Percentiles rank a stretch among this genome's conserved stretches.
Conservation (phyloP, 1,140 invertebrate genomes). For the Drosophila parabipectinata region DNA sequence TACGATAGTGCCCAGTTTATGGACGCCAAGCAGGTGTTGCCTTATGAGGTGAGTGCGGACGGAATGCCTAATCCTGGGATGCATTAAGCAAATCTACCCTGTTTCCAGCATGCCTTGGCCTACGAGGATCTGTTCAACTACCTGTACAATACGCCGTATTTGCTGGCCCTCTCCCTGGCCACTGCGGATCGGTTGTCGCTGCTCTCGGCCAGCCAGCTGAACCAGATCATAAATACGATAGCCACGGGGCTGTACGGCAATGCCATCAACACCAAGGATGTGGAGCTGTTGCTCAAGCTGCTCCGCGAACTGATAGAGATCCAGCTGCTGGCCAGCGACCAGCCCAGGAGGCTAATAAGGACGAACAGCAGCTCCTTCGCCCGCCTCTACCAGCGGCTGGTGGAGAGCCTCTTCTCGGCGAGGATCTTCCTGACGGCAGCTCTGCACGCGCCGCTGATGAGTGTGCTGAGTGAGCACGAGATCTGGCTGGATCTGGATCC, state of each 20-base stretch:
- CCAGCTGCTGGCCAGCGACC: slow-evolving; percentile 91
- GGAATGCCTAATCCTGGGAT: not conserved
- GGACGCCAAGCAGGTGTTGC: slow-evolving; percentile 94
- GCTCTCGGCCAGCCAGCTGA: slow-evolving; percentile 86
- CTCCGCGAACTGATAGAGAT: slow-evolving; percentile 92
- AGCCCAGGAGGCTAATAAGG: slow-evolving; percentile 92
- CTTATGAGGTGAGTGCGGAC: slow-evolving; percentile 87
- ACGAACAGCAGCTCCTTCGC: slow-evolving; percentile 95
- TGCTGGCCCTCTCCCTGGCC: slow-evolving; percentile 91
- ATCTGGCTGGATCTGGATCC: slow-evolving; percentile 97
- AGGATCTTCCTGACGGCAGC: slow-evolving; percentile 97
- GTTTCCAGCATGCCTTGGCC: slow-evolving; percentile 88
- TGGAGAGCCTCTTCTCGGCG: slow-evolving; percentile 95
- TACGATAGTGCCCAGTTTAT: slow-evolving; percentile 93
- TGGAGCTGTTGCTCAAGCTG: slow-evolving; percentile 90
- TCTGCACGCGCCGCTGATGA: slow-evolving; percentile 95
- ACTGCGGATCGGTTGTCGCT: slow-evolving; percentile 89
- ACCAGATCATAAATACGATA: slow-evolving; percentile 89
- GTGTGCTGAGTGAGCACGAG: slow-evolving; percentile 96
- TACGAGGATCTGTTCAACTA: slow-evolving; percentile 92
- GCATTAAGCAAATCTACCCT: not conserved
- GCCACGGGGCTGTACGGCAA: slow-evolving; percentile 93
- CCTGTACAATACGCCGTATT: slow-evolving; percentile 91
- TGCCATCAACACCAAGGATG: slow-evolving; percentile 92
- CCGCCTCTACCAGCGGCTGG: slow-evolving; percentile 94